Conservation (phyloP, 2,888 invertebrate species). For the Lithophane socia region DNA sequence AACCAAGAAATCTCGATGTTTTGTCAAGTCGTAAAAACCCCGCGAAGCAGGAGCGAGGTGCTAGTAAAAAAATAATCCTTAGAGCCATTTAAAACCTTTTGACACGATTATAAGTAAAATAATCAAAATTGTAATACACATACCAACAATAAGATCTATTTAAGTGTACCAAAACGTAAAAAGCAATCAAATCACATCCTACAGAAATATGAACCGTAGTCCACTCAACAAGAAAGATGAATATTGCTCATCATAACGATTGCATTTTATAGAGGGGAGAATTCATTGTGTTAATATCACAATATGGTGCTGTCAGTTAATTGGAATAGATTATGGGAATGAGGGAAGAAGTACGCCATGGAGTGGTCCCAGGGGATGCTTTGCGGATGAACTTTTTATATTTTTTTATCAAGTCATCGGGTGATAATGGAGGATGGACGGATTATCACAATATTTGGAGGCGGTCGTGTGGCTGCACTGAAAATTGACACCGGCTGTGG, state of each 20-base stretch:
- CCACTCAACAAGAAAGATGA: constrained; percentile 50
- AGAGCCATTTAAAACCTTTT: constrained; percentile 49
- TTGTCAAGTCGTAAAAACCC: no score
- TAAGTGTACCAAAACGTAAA: constrained; percentile 75
- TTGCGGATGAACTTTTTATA: constrained; percentile 77
- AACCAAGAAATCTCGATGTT: no score
- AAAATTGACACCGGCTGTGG: constrained; percentile 81
- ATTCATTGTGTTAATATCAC: constrained; percentile 89
- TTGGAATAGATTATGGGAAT: constrained; percentile 91
- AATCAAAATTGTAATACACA: constrained; percentile 78
- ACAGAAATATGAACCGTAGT: constrained; percentile 56
- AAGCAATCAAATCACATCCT: constrained; percentile 47
- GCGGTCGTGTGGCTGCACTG: constrained; percentile 83
- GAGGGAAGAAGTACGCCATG: constrained; percentile 81
- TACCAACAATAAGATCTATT: constrained; percentile 78
- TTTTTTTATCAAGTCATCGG: constrained; percentile 89
- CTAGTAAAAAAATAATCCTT: constrained; percentile 19
- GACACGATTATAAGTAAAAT: constrained; percentile 64
- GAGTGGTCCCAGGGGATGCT: constrained; percentile 84
- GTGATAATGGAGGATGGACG: constrained; percentile 83
- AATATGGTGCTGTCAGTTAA: constrained; percentile 90
- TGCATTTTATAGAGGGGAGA: constrained; percentile 76
- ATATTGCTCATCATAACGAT: constrained; percentile 56
- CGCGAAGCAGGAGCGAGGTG: no score
- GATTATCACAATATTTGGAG: constrained; percentile 90